Conservation (phyloP, 1,140 invertebrate species). For the Cherax quadricarinatus region DNA sequence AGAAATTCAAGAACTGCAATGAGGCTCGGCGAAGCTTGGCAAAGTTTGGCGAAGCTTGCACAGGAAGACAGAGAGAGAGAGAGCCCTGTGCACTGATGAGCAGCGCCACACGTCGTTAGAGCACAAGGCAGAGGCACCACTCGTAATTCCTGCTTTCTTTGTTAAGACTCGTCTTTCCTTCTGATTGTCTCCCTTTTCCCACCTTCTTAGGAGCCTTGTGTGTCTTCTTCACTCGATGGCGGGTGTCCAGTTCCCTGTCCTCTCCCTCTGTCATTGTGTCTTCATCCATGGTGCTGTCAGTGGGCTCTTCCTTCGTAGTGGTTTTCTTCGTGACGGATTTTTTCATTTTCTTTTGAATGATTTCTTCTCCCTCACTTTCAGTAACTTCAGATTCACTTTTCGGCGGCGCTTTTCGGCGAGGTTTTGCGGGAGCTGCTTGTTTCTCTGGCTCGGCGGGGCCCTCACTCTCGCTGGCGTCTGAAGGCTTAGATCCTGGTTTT, state of each 20-base stretch:
- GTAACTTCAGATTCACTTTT: not conserved
- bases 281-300: slow-evolving; percentile 4
- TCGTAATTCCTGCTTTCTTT: not conserved
- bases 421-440: not conserved
- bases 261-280: slow-evolving; percentile 17
- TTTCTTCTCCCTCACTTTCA: not conserved
- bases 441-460: slow-evolving; percentile 72
- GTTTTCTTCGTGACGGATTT: not conserved
- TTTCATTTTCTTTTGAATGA: not conserved
- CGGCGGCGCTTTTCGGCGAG: not conserved
- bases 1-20: not conserved
- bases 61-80: too few species aligned
- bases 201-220: slow-evolving; percentile 25
- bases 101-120: slow-evolving; percentile 41
- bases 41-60: too few species aligned
- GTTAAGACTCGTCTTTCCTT: not conserved
- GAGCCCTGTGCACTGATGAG: too few species aligned
- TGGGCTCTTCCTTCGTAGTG: not conserved
- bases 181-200: slow-evolving; percentile 55
- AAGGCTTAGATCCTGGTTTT: slow-evolving; percentile 51
- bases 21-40: not conserved
- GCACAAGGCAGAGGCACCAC: slow-evolving; percentile 46
- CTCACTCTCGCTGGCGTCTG: slow-evolving; percentile 74
- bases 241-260: slow-evolving; percentile 1
- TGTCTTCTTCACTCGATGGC: slow-evolving; percentile 5